Evolutionary conservation across 2,113 vertebrate genomes (phyloP), one percentile per base, ranked within the genome.

Genomic region (Lichenostomus cassidix): DNA sequence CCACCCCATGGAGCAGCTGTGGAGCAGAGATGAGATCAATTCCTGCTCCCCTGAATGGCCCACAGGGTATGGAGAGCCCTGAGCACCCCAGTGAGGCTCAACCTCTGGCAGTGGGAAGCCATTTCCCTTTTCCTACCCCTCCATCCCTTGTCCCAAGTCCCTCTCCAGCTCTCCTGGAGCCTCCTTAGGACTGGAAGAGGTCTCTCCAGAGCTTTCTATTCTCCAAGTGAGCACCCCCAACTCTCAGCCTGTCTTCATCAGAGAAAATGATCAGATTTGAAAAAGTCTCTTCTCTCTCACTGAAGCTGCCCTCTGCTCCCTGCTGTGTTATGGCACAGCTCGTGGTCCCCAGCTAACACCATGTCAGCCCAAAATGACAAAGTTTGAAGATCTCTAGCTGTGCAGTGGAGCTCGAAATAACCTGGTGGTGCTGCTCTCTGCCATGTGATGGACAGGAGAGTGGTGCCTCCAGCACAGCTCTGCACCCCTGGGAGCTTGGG

Each of bases 371-470:
- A 18, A 42, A 71, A 35, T 7, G 46, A 63, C 65, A 68, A 35
- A n/a, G 3, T 37, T 2, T 59, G 70, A 39, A 85, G 42, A n/a
- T 31, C 41, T 41, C 65, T 46, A 42, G 64, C 46, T 42, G 79
- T 24, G 58, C 78, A 5, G 49, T 1, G 9, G 65, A 64, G 56
- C 49, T 46, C 0, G 0, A 50, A 53, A 20, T 41, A 7, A 13
- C 0, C 2, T 3, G 46, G 42, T 28, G 2, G 7, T 50, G 64
- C 59, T 77, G 70, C 39, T 76, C 23, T 39, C 7, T 64, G 55
- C 87, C 7, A 0, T 6, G 52, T 27, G 82, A 78, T 47, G 83
- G 75, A 12, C 10, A 11, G 69, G 6, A 39, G 16, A 4, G 55
- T 1, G 7, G 24, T 50, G 52, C 39, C 53, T n/a, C 7, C 5